phyloP scores from a whole-genome alignment of 2,888 invertebrate genomes.

The Seira ritae region DNA sequence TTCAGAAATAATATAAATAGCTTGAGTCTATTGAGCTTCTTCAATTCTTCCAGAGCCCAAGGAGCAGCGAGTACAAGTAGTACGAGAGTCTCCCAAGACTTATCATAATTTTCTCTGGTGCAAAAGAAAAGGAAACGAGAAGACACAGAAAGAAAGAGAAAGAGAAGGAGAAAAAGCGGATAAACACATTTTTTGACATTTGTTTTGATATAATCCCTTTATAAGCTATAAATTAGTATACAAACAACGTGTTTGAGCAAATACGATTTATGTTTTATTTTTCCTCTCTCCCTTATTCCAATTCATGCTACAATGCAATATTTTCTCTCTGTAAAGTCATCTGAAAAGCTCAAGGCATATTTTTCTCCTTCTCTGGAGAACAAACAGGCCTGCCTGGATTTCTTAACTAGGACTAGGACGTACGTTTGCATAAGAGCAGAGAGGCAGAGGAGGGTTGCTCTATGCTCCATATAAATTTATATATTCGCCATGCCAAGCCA shows the following conservation, averaged over 20 bases:
- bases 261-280: slow-evolving; percentile 26
- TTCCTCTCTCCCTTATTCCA: slow-evolving; percentile 35
- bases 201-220: slow-evolving; percentile 43
- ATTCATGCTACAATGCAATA: slow-evolving; percentile 39
- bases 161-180: not conserved
- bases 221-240: slow-evolving; percentile 58
- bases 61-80: not conserved
- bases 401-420: slow-evolving; percentile 18
- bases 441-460: too few relatives aligned
- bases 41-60: not conserved
- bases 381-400: slow-evolving; percentile 39
- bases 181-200: slow-evolving; percentile 42
- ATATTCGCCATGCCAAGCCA: too few relatives aligned
- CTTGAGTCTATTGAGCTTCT: slow-evolving; percentile 46
- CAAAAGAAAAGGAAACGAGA: not conserved
- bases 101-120: slow-evolving; percentile 11
- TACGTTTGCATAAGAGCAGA: not conserved
- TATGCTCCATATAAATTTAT: too few relatives aligned
- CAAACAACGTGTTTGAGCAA: slow-evolving; percentile 54
- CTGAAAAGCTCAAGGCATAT: slow-evolving; percentile 29
- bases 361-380: slow-evolving; percentile 36
- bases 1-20: slow-evolving; percentile 59
- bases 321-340: slow-evolving; percentile 32
- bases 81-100: not conserved
- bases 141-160: not conserved